Conservation (phyloP, 2,888 invertebrate species). For the Catocala sponsa region DNA sequence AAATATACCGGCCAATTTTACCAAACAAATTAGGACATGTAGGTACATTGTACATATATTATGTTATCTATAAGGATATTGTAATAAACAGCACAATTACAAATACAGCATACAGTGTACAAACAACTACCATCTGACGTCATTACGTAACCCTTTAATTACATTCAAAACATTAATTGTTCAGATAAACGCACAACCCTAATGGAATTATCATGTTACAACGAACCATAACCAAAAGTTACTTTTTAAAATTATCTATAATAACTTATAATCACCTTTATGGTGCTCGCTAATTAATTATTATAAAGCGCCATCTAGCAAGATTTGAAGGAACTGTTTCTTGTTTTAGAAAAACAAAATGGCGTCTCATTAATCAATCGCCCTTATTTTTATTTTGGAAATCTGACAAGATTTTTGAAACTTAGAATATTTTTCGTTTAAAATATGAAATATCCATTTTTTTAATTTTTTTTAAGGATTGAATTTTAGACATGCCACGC, state of each 20-base stretch:
- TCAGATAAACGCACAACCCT: slow-evolving; percentile 31
- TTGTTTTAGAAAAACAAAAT: slow-evolving; percentile 23
- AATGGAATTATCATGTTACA: slow-evolving; percentile 49
- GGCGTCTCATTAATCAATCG: slow-evolving; percentile 37
- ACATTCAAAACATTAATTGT: slow-evolving; percentile 28
- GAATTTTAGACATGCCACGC: too few species aligned
- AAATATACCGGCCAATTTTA: too few species aligned
- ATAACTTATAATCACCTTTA: slow-evolving; percentile 40
- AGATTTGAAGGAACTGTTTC: slow-evolving; percentile 8
- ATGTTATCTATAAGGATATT: too few species aligned
- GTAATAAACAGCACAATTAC: slow-evolving; percentile 6
- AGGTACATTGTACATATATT: too few species aligned
- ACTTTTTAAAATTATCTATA: slow-evolving; percentile 37
- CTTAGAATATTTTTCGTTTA: neutral
- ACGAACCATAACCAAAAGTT: slow-evolving; percentile 21
- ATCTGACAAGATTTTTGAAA: slow-evolving; percentile 33
- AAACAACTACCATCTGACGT: slow-evolving; percentile 7
- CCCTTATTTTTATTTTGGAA: slow-evolving; percentile 23
- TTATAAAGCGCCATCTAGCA: slow-evolving; percentile 24
- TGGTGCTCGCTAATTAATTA: slow-evolving; percentile 19
- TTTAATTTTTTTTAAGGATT: too few species aligned
- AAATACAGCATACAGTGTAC: neutral
- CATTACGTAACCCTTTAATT: slow-evolving; percentile 23
- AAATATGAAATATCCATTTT: too few species aligned
- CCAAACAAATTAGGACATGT: too few species aligned